Base-by-base conservation (phyloP, 1,140 invertebrate genomes). In the Macrostomum lignano region DNA sequence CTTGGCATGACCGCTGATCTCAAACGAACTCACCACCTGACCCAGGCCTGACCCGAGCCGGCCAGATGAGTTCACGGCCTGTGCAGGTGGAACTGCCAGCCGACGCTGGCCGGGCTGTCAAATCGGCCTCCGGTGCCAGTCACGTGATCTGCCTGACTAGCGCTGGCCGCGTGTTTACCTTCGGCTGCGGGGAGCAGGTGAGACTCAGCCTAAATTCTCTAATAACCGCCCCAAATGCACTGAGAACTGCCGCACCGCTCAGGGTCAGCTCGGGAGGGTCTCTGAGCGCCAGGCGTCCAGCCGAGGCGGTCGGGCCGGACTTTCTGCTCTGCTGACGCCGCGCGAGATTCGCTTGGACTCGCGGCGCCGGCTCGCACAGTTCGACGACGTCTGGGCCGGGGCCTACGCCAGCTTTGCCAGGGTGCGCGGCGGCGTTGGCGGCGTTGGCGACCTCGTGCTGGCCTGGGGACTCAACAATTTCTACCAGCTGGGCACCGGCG, bases 381-480 rank as follows among this genome's bases (percentile, higher is more conserved):
- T 31, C 13, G 28, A 19, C 32, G 67, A 72, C 38, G 65, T 86
- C 21, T 91, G 76, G 76, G 68, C 77, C 7, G 75, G 74, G 4
- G 67, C 70, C 23, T 77, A 74, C 54, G 65, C 69, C 36, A 82
- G 77, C 1, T 79, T 77, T 60, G 66, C 66, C 11, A 65, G 70
- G 34, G 69, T 71, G 38, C 63, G 66, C 10, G 48, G 50, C 10
- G 63, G 60, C 10, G 63, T n/a, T n/a, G n/a, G n/a, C n/a, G 65
- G 67, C 13, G 52, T 57, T 7, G 65, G 61, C 11, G 65, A 67
- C 26, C 64, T 68, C 24, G 66, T 84, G 43, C 74, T 72, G 52
- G 73, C 70, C 1, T 84, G 73, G 63, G 81, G 82, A 5, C 61
- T 91, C 10, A 88, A 91, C 53, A 88, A 88, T 55, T 84, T 78